Base-by-base conservation (phyloP, 2,888 invertebrate species). In the Coenonympha glycerion region DNA sequence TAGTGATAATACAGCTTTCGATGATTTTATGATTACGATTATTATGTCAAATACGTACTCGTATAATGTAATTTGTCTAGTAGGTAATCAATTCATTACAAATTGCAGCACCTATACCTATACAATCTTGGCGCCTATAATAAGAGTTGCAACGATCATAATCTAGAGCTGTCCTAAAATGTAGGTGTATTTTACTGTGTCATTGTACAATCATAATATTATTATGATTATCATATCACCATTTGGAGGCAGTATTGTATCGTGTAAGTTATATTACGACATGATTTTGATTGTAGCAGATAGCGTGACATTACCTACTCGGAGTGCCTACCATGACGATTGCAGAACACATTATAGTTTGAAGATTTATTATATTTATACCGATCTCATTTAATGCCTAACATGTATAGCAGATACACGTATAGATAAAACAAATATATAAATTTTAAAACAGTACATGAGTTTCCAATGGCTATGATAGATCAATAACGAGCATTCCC, bases 241-340 rank as follows among this genome's bases (percentile, higher is more conserved):
- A 22, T 8, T 22, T 37, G 22, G 6, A 8, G 22, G 6, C 11
- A 5, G 22, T 13, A 37, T 37, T 37, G 22, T 37, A 45, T 34
- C 46, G 28, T 47, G 53, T 57, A 52, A 57, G 51, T 18, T 18
- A 18, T 18, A 36, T 49, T 49, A 21, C 41, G 16, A 34, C 36
- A 44, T 15, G 30, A 42, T 36, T 42, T 47, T 26, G 18, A 36
- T 36, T 11, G 6, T 16, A 3, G n/a, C 1, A 19, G 9, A 16
- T 19, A 4, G 19, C n/a, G n/a, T n/a, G n/a, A n/a, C n/a, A n/a
- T n/a, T n/a, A n/a, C n/a, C n/a, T n/a, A n/a, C n/a, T n/a, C n/a
- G n/a, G n/a, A n/a, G n/a, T n/a, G n/a, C n/a, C n/a, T n/a, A n/a
- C n/a, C n/a, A n/a, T n/a, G n/a, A n/a, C n/a, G n/a, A n/a, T n/a